Conservation (phyloP, 2,113 vertebrate species). For the Zosterops hypoxanthus region DNA sequence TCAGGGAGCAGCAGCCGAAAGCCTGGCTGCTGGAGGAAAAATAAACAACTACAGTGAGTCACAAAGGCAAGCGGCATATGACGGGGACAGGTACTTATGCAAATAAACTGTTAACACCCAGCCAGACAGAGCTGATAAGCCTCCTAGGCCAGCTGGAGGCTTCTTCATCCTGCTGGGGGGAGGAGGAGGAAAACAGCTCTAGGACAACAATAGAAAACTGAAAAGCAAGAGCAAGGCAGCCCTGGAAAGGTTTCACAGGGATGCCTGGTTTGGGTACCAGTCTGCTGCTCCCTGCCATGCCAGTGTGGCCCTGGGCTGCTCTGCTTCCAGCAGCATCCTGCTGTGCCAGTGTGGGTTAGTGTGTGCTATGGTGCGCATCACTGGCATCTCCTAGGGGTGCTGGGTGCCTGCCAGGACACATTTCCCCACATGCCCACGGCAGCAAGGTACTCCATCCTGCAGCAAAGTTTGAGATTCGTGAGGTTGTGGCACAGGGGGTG, state of each 20-base stretch:
- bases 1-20: neutral
- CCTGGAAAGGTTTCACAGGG: neutral
- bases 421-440: neutral
- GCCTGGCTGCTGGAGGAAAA: neutral
- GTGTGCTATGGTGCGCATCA: rapidly evolving
- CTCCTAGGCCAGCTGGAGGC: slow-evolving; percentile 61
- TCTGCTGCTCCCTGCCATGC: neutral
- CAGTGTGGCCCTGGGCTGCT: neutral
- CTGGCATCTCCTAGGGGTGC: neutral
- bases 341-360: rapidly evolving
- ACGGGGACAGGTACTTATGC: slow-evolving; percentile 65
- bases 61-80: slow-evolving; percentile 46
- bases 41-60: slow-evolving; percentile 47
- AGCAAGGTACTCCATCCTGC: neutral
- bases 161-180: slow-evolving; percentile 40
- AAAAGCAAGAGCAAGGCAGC: slow-evolving; percentile 1
- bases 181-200: neutral
- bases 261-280: neutral
- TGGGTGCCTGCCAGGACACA: rapidly evolving
- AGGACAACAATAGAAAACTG: neutral
- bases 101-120: slow-evolving; percentile 63
- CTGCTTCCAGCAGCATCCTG: neutral
- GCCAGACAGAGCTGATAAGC: slow-evolving; percentile 70
- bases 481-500: neutral
- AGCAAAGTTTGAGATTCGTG: neutral